phyloP scores from a whole-genome alignment of 2,888 invertebrate species.

The Trichogramma evanescens region DNA sequence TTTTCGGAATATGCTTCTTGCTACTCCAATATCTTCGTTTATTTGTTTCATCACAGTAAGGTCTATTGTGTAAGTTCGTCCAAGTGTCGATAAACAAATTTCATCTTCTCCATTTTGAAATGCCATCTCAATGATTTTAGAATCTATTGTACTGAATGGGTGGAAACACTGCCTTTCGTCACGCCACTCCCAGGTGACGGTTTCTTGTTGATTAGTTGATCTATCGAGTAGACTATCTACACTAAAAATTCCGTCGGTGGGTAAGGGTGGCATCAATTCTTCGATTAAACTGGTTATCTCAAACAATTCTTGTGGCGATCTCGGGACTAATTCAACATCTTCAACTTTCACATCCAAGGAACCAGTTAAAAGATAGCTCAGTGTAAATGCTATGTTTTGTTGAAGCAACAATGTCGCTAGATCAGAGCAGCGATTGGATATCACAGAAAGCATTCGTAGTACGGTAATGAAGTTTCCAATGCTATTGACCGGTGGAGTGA shows the following conservation, averaged over 20 bases:
- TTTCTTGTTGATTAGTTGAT: constrained; percentile 62
- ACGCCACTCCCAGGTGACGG: constrained; percentile 94
- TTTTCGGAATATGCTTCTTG: constrained; percentile 82
- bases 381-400: constrained; percentile 92
- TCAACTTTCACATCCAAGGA: constrained; percentile 58
- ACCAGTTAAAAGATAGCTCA: constrained; percentile 91
- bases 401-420: constrained; percentile 85
- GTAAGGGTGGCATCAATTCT: constrained; percentile 93
- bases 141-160: constrained; percentile 88
- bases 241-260: constrained; percentile 89
- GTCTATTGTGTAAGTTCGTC: constrained; percentile 90
- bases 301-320: constrained; percentile 92
- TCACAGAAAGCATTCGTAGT: constrained; percentile 89
- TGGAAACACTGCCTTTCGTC: constrained; percentile 89
- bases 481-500: constrained; percentile 91
- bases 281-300: constrained; percentile 96
- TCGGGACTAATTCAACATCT: constrained; percentile 78
- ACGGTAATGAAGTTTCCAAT: constrained; percentile 94
- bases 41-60: constrained; percentile 97
- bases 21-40: constrained; percentile 94
- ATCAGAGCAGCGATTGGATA: constrained; percentile 93
- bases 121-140: constrained; percentile 88
- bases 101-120: constrained; percentile 92
- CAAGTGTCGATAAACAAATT: constrained; percentile 84
- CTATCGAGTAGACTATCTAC: constrained; percentile 83